Percentiles rank a stretch among this genome's conserved stretches.
These are phyloP conservation scores for Schizaphis graminum DNA, from an alignment of 2,888 invertebrate species.

Conservation along the genomic window DNA sequence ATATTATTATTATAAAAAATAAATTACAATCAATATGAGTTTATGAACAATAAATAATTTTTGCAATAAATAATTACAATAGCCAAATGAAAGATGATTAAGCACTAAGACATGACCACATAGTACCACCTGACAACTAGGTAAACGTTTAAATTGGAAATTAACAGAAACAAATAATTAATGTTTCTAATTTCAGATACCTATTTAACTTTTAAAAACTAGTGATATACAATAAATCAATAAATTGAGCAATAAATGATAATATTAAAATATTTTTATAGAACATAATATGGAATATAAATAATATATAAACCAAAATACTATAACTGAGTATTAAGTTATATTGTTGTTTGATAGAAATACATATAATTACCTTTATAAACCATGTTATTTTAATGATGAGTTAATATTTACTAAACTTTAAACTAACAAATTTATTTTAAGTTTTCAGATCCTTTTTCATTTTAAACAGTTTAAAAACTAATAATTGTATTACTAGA, in stretches of 20 bases:
- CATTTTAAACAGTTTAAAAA: background rate
- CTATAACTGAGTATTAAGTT: background rate
- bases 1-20: background rate
- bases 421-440: background rate
- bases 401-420: background rate
- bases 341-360: background rate
- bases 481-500: background rate
- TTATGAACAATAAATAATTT: no score
- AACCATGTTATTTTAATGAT: background rate
- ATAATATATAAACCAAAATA: background rate
- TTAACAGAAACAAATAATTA: background rate
- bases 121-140: background rate
- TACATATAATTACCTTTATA: background rate
- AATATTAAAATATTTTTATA: background rate
- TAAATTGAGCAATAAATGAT: background rate
- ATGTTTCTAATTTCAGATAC: background rate
- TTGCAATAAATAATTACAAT: background rate
- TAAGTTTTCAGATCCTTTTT: background rate
- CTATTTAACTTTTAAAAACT: background rate
- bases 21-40: no score
- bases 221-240: background rate
- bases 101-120: no score
- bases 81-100: background rate
- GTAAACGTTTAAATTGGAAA: background rate
- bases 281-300: background rate